Base-by-base conservation (phyloP, 2,888 invertebrate species). In the Tinea semifulvella region DNA sequence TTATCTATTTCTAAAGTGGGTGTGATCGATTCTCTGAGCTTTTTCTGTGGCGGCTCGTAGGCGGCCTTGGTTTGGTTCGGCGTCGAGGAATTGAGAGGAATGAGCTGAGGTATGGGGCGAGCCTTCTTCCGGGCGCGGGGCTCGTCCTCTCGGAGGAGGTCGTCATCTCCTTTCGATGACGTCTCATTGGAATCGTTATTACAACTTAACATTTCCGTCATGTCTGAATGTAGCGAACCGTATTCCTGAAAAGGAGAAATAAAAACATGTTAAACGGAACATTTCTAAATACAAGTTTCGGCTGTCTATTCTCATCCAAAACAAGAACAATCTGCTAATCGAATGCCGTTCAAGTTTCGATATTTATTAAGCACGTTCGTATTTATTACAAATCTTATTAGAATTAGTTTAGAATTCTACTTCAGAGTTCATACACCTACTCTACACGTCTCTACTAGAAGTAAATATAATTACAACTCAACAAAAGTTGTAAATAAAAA, bases 101-200 rank as follows among this genome's bases (percentile, higher is more conserved):
- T 91, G 38, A 91, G 82, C 64, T 90, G 90, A 42, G 91, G 91
- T 52, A 90, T 84, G 0, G 91, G 91, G 44, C 90, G 77, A 55
- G 66, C 63, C 60, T 63, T 59, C 58, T 69, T 77, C n/a, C n/a
- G n/a, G n/a, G n/a, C n/a, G n/a, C n/a, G n/a, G 8, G 53, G 48
- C 35, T 73, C 76, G 46, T 74, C 72, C 26, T 56, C 22, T 40
- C 13, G 31, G 13, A 14, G 11, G 13, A 14, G 13, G 11, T 31
- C 31, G 2, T 31, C 31, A 31, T 31, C 5, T 17, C 38, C 4
- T 11, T 38, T 38, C 3, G 19, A 16, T 17, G 19, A 38, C 11
- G 63, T 69, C 44, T 77, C 79, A 51, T 79, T 79, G 10, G 75
- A 76, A 49, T 79, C 80, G 50, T n/a, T n/a, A 54, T 73, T 73